phyloP scores from a whole-genome alignment of 2,888 invertebrate genomes.

The Nomada ferruginata region DNA sequence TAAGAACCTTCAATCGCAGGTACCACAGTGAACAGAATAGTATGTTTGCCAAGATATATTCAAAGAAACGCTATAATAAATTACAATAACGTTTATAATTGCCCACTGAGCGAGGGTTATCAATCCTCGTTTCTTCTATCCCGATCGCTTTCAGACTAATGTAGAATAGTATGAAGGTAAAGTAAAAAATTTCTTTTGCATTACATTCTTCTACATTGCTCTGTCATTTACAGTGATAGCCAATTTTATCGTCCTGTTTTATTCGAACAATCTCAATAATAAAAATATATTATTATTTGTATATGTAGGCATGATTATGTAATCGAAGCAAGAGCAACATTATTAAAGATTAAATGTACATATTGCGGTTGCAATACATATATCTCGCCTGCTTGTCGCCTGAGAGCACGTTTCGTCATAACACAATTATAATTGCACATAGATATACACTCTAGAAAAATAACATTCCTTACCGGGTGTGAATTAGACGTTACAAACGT shows the following conservation, averaged over 20 bases:
- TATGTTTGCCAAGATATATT: conserved; percentile 17
- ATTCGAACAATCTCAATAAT: not conserved
- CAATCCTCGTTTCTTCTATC: conserved; percentile 27
- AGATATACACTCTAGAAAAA: conserved; percentile 81
- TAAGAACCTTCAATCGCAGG: conserved; percentile 58
- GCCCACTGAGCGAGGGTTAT: conserved; percentile 20
- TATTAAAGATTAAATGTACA: conserved; percentile 19
- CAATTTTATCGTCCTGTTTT: conserved; percentile 7
- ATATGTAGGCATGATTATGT: conserved; percentile 19
- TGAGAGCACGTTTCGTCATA: conserved; percentile 76
- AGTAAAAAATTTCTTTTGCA: conserved; percentile 5
- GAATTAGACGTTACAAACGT: conserved; percentile 76
- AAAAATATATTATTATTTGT: not conserved
- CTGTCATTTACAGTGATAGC: conserved; percentile 23
- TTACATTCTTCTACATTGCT: conserved; percentile 14
- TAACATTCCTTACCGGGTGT: conserved; percentile 71
- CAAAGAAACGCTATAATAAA: conserved; percentile 43
- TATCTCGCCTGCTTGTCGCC: conserved; percentile 49
- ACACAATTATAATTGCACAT: conserved; percentile 75
- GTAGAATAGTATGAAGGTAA: conserved; percentile 22
- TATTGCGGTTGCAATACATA: conserved; percentile 34
- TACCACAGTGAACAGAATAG: conserved; percentile 56
- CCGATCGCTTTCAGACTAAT: conserved; percentile 37
- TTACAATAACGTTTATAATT: conserved; percentile 12
- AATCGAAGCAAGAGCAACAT: conserved; percentile 43